Evolutionary conservation across 2,888 invertebrate species (phyloP).

Genomic region (Ellobium chinense): DNA sequence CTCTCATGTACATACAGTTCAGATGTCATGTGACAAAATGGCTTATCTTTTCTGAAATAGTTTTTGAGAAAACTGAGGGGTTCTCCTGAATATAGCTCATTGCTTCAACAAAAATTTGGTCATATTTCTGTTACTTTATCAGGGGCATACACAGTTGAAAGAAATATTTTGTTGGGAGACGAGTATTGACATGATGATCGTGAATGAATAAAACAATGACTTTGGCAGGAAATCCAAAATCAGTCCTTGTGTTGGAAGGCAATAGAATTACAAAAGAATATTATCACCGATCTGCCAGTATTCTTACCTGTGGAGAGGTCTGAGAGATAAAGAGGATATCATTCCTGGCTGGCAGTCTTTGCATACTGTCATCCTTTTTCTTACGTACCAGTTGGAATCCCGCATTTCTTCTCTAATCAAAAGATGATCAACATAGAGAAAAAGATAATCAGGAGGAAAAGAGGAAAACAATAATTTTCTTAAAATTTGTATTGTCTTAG

Average conservation of each 20-base stretch:
- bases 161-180: background rate
- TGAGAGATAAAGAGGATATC: constrained; percentile 13
- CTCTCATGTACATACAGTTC: too few species aligned
- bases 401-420: background rate
- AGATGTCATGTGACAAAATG: too few species aligned
- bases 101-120: too few species aligned
- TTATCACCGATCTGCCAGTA: background rate
- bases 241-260: too few species aligned
- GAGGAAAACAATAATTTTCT: background rate
- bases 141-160: background rate
- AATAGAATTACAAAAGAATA: too few species aligned
- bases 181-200: too few species aligned
- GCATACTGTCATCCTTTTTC: constrained; percentile 19
- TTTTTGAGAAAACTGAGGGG: too few species aligned
- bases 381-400: background rate
- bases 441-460: background rate
- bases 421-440: background rate
- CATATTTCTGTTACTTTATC: too few species aligned
- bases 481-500: too few species aligned
- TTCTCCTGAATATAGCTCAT: too few species aligned
- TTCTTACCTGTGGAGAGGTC: constrained; percentile 1
- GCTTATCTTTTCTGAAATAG: too few species aligned
- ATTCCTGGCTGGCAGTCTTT: background rate
- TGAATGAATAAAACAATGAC: background rate
- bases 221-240: background rate